phyloP scores from a whole-genome alignment of 2,797 vertebrate species.

The Phrynocephalus forsythii region DNA sequence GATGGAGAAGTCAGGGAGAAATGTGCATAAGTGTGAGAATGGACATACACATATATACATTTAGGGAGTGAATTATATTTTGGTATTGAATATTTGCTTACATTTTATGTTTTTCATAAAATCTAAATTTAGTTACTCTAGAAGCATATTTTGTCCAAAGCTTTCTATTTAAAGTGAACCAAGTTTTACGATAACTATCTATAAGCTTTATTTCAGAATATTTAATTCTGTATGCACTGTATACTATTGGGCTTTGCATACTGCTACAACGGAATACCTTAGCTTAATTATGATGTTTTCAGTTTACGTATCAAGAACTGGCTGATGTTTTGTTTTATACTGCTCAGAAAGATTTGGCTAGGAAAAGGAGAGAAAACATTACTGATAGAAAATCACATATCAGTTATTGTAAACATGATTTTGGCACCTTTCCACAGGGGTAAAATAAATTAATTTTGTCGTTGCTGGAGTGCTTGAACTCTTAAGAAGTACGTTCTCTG shows the following conservation, averaged over 20 bases:
- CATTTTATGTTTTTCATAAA: constrained; percentile 13
- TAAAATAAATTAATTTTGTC: constrained; percentile 45
- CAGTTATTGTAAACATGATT: constrained; percentile 40
- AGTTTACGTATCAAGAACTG: constrained; percentile 10
- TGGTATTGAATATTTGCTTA: constrained; percentile 42
- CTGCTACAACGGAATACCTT: constrained; percentile 7
- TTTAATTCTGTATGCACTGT: constrained; percentile 27
- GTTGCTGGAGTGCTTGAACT: constrained; percentile 50
- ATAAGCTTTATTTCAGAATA: constrained; percentile 54
- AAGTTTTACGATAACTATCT: constrained; percentile 49
- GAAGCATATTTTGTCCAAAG: constrained; percentile 47
- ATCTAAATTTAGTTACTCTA: constrained; percentile 23
- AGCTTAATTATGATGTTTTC: constrained; percentile 55
- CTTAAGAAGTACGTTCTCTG: constrained; percentile 44
- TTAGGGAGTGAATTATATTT: constrained; percentile 35
- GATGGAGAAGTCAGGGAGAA: constrained; percentile 48
- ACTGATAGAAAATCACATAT: constrained; percentile 28
- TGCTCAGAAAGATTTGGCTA: constrained; percentile 2
- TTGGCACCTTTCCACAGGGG: constrained; percentile 38
- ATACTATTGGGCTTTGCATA: constrained; percentile 2
- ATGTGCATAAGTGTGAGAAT: constrained; percentile 52
- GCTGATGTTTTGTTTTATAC: constrained; percentile 40
- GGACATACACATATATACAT: constrained; percentile 59
- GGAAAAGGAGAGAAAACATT: constrained; percentile 33
- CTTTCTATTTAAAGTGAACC: constrained; percentile 55